Evolutionary conservation across 2,113 vertebrate genomes (phyloP).

Genomic region (Macrotis lagotis): DNA sequence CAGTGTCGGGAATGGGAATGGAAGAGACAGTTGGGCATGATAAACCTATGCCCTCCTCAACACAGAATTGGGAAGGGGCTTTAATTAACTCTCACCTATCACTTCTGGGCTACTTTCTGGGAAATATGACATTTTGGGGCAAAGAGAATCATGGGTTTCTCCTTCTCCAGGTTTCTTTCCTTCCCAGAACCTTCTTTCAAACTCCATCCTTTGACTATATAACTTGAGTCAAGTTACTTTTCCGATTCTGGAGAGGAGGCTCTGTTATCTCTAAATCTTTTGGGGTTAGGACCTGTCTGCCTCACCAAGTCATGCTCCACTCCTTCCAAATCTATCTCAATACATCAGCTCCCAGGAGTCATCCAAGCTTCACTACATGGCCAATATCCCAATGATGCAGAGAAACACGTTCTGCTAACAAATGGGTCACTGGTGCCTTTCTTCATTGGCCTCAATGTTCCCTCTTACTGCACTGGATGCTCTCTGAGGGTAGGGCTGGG

Average conservation of each 20-base stretch:
- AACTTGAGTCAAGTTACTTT: background rate
- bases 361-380: background rate
- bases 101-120: background rate
- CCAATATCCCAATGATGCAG: background rate
- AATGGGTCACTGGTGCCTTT: no score
- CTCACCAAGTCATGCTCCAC: background rate
- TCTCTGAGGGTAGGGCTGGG: conserved; percentile 44
- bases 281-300: no score
- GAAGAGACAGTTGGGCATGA: background rate
- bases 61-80: background rate
- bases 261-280: background rate
- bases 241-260: background rate
- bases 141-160: background rate
- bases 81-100: background rate
- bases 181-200: no score
- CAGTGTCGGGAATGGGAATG: conserved; percentile 55
- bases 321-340: background rate
- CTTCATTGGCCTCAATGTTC: no score
- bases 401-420: no score
- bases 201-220: background rate
- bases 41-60: background rate
- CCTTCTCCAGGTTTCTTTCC: background rate
- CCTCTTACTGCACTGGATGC: conserved; percentile 8
- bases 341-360: background rate
- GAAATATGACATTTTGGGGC: background rate